These are phyloP conservation scores for Microcebus griseorufus DNA, from an alignment of 2,113 vertebrate genomes.

Conservation along the genomic window DNA sequence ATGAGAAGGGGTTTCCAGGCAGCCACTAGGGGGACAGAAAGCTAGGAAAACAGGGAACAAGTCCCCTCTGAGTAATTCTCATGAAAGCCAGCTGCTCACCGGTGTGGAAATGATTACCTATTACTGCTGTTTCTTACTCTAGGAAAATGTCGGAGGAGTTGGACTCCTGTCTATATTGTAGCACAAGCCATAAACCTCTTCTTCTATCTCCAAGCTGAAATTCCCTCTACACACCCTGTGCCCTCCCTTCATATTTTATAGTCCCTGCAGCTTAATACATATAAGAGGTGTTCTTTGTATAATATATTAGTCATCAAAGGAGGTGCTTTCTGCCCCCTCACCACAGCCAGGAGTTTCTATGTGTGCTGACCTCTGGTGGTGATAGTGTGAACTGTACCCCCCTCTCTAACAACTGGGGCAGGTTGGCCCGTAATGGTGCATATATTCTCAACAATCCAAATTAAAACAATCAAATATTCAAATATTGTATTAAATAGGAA, in stretches of 20 bases:
- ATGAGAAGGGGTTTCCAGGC: constrained; percentile 2
- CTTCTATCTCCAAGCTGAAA: background rate
- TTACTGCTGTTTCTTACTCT: background rate
- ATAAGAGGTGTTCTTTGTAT: background rate
- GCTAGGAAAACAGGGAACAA: background rate
- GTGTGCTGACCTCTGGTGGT: constrained; percentile 72
- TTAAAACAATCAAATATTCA: background rate
- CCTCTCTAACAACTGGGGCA: background rate
- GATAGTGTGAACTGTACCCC: constrained; percentile 37
- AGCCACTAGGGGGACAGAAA: background rate
- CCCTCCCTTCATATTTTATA: background rate
- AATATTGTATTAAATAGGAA: constrained; percentile 26
- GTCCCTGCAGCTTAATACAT: background rate
- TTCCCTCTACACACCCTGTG: background rate
- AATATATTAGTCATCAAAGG: background rate
- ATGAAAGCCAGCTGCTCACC: background rate
- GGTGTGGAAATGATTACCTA: background rate
- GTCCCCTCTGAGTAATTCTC: background rate
- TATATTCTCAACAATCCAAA: constrained; percentile 43
- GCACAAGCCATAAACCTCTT: background rate
- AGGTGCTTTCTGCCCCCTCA: background rate
- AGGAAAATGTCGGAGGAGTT: background rate
- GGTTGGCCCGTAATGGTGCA: background rate
- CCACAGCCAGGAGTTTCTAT: background rate
- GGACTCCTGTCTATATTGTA: background rate